Percentiles rank a stretch among this genome's conserved stretches.
Conservation (phyloP, 2,888 invertebrate genomes). For the Apotomis turbidana region DNA sequence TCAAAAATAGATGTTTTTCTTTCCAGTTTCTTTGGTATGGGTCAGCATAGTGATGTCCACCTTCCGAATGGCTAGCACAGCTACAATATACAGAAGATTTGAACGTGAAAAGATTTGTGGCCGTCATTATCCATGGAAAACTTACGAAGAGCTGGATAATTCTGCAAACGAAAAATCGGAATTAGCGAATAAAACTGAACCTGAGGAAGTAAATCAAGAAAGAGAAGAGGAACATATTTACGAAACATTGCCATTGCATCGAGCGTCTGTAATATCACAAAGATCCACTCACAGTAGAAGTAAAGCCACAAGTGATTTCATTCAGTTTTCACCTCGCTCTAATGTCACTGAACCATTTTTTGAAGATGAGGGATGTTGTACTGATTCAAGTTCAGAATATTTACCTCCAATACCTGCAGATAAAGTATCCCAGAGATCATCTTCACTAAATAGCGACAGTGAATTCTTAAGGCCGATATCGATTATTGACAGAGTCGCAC, state of each 20-base stretch:
- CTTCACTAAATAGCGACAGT: slow-evolving; percentile 65
- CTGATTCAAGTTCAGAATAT: slow-evolving; percentile 68
- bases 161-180: slow-evolving; percentile 62
- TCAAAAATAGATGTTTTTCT: not conserved
- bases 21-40: slow-evolving; percentile 86
- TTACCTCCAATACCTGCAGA: slow-evolving; percentile 55
- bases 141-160: slow-evolving; percentile 49
- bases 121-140: slow-evolving; percentile 88
- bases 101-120: slow-evolving; percentile 90
- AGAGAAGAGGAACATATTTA: slow-evolving; percentile 59
- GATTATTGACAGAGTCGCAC: slow-evolving; percentile 73
- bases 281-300: slow-evolving; percentile 48
- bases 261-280: slow-evolving; percentile 51
- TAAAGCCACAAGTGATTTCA: slow-evolving; percentile 65
- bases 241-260: slow-evolving; percentile 58
- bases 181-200: slow-evolving; percentile 34
- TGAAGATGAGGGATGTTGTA: slow-evolving; percentile 59
- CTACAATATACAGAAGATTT: slow-evolving; percentile 89
- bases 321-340: slow-evolving; percentile 69
- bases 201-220: slow-evolving; percentile 39
- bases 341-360: slow-evolving; percentile 57
- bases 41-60: slow-evolving; percentile 87
- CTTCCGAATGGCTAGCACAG: slow-evolving; percentile 87
- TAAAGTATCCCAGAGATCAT: slow-evolving; percentile 46
- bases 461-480: slow-evolving; percentile 70